Evolutionary conservation across 23 tunicate species (phyloP).

Genomic region (Ascidia mentula): DNA sequence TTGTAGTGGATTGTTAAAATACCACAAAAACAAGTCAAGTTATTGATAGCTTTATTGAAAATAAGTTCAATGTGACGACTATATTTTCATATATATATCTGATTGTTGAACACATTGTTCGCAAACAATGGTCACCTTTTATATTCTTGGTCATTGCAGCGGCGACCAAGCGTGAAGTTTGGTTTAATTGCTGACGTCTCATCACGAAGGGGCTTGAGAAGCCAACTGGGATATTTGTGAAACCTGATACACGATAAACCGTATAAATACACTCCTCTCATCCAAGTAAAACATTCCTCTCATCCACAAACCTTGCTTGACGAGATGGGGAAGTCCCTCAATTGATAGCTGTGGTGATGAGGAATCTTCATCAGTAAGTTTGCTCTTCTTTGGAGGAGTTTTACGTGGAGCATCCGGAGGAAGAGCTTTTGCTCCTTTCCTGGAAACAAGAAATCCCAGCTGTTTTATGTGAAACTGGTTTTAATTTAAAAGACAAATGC

Average conservation of each 20-base stretch:
- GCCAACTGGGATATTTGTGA: constrained; percentile 53
- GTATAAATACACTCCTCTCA: neutral
- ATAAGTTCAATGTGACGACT: no score
- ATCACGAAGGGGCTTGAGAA: constrained; percentile 42
- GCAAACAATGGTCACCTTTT: no score
- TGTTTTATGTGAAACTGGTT: no score
- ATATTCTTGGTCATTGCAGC: constrained; percentile 14
- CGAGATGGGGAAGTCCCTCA: constrained; percentile 47
- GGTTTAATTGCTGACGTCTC: constrained; percentile 36
- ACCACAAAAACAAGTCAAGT: no score
- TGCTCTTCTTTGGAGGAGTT: constrained; percentile 1
- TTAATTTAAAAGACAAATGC: no score
- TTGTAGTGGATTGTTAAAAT: no score
- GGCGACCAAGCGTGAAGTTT: constrained; percentile 36
- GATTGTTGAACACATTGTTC: no score
- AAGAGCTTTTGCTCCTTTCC: no score
- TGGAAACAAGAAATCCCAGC: no score
- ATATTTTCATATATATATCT: no score
- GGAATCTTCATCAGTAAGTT: neutral
- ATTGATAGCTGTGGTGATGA: constrained; percentile 19
- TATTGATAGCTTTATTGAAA: no score
- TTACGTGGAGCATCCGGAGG: neutral
- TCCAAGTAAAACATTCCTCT: no score
- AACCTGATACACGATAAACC: constrained; percentile 6
- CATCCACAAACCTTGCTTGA: constrained; percentile 27